phyloP scores from a whole-genome alignment of 2,113 vertebrate species.

The Campylorhamphus procurvoides region DNA sequence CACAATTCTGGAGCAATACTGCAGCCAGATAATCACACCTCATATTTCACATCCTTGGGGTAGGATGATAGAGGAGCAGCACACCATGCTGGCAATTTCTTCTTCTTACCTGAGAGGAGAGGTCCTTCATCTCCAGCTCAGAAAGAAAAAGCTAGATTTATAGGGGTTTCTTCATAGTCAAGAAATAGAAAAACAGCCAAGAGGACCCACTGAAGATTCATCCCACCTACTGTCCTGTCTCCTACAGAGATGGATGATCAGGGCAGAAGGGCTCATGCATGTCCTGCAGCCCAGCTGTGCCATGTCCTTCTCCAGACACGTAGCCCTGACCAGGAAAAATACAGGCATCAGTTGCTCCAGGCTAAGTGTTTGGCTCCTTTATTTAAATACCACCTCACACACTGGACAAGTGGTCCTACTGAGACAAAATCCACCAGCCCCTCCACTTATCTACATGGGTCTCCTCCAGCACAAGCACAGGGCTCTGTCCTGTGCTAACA shows the following conservation, averaged over 20 bases:
- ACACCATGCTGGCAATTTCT: background rate
- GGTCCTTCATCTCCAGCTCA: background rate
- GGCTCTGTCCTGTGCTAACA: background rate
- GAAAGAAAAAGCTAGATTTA: background rate
- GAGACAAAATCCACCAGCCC: background rate
- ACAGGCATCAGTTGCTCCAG: background rate
- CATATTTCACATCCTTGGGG: background rate
- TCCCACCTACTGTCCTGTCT: background rate
- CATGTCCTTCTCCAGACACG: background rate
- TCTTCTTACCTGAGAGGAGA: background rate
- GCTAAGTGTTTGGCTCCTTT: background rate
- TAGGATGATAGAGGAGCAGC: background rate
- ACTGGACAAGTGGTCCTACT: background rate
- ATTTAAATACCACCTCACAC: background rate
- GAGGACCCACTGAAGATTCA: background rate
- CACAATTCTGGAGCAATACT: background rate
- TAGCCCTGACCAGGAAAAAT: background rate
- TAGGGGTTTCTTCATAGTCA: background rate
- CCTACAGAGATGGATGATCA: background rate
- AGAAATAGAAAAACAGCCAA: background rate
- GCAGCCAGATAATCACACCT: background rate
- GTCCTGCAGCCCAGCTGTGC: rapidly evolving
- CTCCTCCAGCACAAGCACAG: background rate
- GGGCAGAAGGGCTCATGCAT: background rate
- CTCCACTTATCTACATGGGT: background rate